Evolutionary conservation across 2,888 invertebrate genomes (phyloP).

Genomic region (Phasia obesa): DNA sequence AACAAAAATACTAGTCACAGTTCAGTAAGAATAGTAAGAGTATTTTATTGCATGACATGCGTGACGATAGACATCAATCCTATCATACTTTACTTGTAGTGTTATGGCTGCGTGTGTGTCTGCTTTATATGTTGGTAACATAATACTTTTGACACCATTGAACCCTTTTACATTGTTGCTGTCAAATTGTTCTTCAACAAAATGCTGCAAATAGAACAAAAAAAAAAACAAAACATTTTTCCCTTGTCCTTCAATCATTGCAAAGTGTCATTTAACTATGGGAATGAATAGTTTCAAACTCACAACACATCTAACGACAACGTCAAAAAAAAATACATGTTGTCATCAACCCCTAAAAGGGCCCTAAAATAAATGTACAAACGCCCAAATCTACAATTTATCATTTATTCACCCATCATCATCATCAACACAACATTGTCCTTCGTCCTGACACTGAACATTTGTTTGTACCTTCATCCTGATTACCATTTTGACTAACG

Average conservation of each 20-base stretch:
- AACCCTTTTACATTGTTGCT: conserved; percentile 58
- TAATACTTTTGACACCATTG: conserved; percentile 61
- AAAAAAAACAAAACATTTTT: conserved; percentile 32
- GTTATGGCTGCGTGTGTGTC: background rate
- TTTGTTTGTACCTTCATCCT: conserved; percentile 47
- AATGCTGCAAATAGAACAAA: background rate
- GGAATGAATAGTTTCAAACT: conserved; percentile 42
- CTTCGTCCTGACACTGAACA: background rate
- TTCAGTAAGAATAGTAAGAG: background rate
- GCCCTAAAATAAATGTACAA: conserved; percentile 80
- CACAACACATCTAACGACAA: conserved; percentile 35
- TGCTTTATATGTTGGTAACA: conserved; percentile 40
- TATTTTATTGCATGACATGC: conserved; percentile 55
- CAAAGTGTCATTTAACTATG: conserved; percentile 61
- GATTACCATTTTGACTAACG: conserved; percentile 66
- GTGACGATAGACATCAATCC: conserved; percentile 67
- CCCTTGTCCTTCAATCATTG: conserved; percentile 42
- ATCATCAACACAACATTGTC: conserved; percentile 22
- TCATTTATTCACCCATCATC: conserved; percentile 77
- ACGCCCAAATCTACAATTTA: conserved; percentile 82
- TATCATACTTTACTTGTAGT: conserved; percentile 41
- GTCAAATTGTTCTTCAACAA: conserved; percentile 21
- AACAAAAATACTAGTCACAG: conserved; percentile 10
- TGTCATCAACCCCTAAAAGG: conserved; percentile 80
- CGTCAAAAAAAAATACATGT: conserved; percentile 9